Evolutionary conservation across 2,888 invertebrate species (phyloP).

Genomic region (Hyppa rectilinea): DNA sequence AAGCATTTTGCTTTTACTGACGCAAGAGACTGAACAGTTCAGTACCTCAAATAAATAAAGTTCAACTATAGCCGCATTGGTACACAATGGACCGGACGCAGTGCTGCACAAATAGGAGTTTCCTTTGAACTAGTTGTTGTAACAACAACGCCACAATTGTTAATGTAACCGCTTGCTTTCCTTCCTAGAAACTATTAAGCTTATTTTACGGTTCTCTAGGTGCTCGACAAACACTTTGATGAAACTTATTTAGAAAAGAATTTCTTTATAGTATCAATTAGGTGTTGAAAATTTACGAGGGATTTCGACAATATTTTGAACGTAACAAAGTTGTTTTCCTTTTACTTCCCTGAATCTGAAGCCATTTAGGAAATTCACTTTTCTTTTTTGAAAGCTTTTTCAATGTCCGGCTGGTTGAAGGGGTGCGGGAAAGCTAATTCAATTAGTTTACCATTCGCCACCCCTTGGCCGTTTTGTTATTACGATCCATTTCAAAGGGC

Average conservation of each 20-base stretch:
- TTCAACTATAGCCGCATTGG: constrained; percentile 78
- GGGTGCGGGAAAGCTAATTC: constrained; percentile 72
- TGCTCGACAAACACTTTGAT: constrained; percentile 60
- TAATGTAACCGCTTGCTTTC: constrained; percentile 72
- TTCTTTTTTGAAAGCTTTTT: constrained; percentile 47
- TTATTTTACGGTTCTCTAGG: constrained; percentile 62
- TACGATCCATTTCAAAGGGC: constrained; percentile 63
- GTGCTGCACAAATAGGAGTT: constrained; percentile 83
- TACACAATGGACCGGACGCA: constrained; percentile 84
- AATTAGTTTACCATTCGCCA: constrained; percentile 72
- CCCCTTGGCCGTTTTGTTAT: constrained; percentile 65
- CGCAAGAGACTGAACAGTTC: constrained; percentile 30
- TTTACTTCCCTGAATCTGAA: constrained; percentile 10
- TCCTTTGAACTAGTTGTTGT: constrained; percentile 85
- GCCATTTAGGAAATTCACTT: constrained; percentile 47
- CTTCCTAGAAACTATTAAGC: constrained; percentile 75
- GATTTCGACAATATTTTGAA: constrained; percentile 22
- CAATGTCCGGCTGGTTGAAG: constrained; percentile 54
- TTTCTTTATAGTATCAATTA: constrained; percentile 40
- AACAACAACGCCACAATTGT: constrained; percentile 76
- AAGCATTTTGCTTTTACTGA: constrained; percentile 23
- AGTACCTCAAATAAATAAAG: constrained; percentile 61
- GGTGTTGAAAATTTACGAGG: constrained; percentile 51
- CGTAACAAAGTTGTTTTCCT: constrained; percentile 28
- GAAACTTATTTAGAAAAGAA: constrained; percentile 46